Base-by-base conservation (phyloP, 37 sponge, comb jelly and placozoan genomes). In the Theonella swinhoei region DNA sequence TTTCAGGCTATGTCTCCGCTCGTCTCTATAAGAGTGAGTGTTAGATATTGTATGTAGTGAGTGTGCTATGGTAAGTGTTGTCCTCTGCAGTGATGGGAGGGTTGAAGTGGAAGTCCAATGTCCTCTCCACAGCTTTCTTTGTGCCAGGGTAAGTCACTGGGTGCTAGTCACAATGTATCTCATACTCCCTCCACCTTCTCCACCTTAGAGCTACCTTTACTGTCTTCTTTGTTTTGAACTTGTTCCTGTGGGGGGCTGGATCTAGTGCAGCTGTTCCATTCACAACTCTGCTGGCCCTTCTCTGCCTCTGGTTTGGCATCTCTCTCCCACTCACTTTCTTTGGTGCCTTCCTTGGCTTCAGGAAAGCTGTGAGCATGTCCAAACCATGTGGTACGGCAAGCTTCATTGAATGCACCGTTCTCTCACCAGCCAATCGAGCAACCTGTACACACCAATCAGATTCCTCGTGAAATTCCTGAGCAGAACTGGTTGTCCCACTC, bases 201-300 rank as follows among this genome's bases (percentile, higher is more conserved):
- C 29, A 7, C 29, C 39, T 47, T 47, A 0, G 3, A 3, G 22
- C 25, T 80, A 26, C 39, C 5, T 41, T 83, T 64, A 2, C 43
- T 34, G 74, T 95, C 28, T 88, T 96, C 89, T 97, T 99, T 83
- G 30, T 84, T 24, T 86, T 99, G 42, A 96, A 99, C 84, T 81
- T 99, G 62, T 61, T 99, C 25, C 80, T 99, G 70, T 99, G 99
- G 99, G 82, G 82, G 0, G 76, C 91, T 19, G 84, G 88, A 20
- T 99, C 99, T 9, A 92, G 95, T 7, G 94, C 97, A 67, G 99
- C 99, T 42, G 95, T 99, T 24, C 99, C 99, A 24, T 99, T 99
- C 87, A 90, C 91, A 37, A 97, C 99, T 35, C 87, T 99, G 1
- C 88, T 97, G 24, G 96, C 92, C 39, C 81, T 99, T 8, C 90